Evolutionary conservation across 2,888 invertebrate species (phyloP), one percentile per base, ranked within the genome.

Genomic region (Rhingia rostrata): DNA sequence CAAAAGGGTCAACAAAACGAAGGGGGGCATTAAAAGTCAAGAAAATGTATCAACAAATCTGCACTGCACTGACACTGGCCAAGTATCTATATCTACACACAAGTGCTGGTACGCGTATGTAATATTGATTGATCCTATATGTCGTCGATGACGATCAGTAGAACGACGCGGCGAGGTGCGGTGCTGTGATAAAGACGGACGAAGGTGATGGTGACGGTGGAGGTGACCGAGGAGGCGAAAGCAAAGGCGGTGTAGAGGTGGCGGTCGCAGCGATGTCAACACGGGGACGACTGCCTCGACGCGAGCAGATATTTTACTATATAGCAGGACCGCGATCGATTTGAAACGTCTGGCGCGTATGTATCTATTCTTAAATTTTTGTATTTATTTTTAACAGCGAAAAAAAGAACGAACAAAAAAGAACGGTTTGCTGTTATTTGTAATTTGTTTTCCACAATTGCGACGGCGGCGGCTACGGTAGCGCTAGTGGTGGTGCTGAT

Each of bases 81-180:
- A 35, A 45, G 72, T 37, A 39, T 51, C 33, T 69, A 58, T 33
- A 43, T 69, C 22, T 69, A 56, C 56, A 69, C 35, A 56, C 47
- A 53, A 41, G 45, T 35, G 39, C 63, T 67, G 58, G 77, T 82
- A 82, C 66, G 70, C 82, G 70, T 72, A 77, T 77, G 77, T 72
- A 77, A 82, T 82, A 77, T 83, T 78, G 83, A 83, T 73, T 67
- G 73, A 83, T 83, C 83, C 78, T 83, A 79, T 78, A 83, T 78
- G 73, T 78, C 67, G 83, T 73, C 72, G 54, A 67, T 67, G 72
- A 67, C 56, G 77, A 61, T 63, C 75, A 61, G 56, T 60, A 64
- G 53, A 39, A 56, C 72, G 41, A 61, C 58, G 22, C 22, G 22
- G 1, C 22, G 22, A 1, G 22, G 22, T 22, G 22, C 22, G 22